A percentile compares a stretch with the other conserved stretches of the same genome.
These are phyloP conservation scores for Spermophilus dauricus DNA, from an alignment of 2,113 vertebrate genomes.

Conservation along the genomic window DNA sequence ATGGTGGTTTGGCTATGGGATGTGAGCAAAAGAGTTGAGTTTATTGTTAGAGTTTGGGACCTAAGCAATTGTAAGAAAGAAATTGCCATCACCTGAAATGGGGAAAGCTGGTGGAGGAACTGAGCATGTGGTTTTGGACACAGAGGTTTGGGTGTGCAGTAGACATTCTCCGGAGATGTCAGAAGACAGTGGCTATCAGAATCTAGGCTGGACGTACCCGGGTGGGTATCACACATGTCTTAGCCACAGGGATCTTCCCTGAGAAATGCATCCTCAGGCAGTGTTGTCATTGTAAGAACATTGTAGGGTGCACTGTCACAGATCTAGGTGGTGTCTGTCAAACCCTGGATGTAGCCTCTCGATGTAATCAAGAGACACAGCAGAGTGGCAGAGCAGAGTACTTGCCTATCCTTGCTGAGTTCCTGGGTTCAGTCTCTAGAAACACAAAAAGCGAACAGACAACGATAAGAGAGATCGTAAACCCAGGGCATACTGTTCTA, in stretches of 20 bases:
- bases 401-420: background rate
- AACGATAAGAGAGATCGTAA: background rate
- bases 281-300: background rate
- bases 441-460: background rate
- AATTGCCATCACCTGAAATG: background rate
- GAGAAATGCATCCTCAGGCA: background rate
- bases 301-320: background rate
- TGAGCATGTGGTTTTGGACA: background rate
- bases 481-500: background rate
- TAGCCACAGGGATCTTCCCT: background rate
- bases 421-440: background rate
- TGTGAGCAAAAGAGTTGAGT: background rate
- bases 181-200: background rate
- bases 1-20: background rate
- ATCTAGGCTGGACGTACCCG: background rate
- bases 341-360: no score
- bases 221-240: background rate
- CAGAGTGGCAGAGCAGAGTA: background rate
- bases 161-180: background rate
- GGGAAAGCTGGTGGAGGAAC: background rate
- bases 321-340: no score
- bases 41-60: background rate
- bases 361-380: background rate
- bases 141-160: background rate
- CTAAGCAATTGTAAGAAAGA: background rate